Evolutionary conservation across 1,140 invertebrate genomes (phyloP), one percentile per base, ranked within the genome.

Genomic region (Heliconius eleuchia): DNA sequence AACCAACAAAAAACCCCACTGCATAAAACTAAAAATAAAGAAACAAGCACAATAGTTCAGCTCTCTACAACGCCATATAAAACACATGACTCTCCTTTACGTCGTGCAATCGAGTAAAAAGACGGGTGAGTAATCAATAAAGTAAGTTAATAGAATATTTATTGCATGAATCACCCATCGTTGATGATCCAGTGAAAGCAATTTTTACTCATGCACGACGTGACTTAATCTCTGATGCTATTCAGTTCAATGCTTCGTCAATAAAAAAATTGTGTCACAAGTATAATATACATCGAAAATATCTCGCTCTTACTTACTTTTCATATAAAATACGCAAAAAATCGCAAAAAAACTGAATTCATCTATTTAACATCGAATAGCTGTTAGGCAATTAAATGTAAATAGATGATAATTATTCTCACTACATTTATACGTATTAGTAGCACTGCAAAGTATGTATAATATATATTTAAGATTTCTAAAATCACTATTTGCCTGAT

Each of bases 201-300:
- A 23, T 46, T 73, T 8, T 57, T 74, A 71, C 71, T 79, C 55
- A 77, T 60, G 77, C 74, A 60, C 73, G 52, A 79, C 80, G 78
- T 82, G 78, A 82, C 77, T 81, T 76, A 79, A 79, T 81, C 42
- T 75, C 50, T 66, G 70, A 66, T 55, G 74, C 30, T 80, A 76
- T 76, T 73, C 52, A 76, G 11, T 66, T 30, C 13, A 30, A 66
- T 30, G 13, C 27, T 66, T 66, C 60, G 1, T 11, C 11, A 5
- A 66, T 13, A 66, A 66, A 66, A 66, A 66, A 66, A 30, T 4
- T 27, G 60, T 66, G 60, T 66, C 60, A 66, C 3, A 66, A 66
- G 6, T 30, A 66, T 66, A 30, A 66, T 66, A 66, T 27, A 60
- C 8, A 66, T 66, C 23, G 60, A 66, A 60, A 60, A 60, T 66